Percentiles rank a stretch among this genome's conserved stretches.
Conservation (phyloP, 2,888 invertebrate genomes). For the Allacma fusca region DNA sequence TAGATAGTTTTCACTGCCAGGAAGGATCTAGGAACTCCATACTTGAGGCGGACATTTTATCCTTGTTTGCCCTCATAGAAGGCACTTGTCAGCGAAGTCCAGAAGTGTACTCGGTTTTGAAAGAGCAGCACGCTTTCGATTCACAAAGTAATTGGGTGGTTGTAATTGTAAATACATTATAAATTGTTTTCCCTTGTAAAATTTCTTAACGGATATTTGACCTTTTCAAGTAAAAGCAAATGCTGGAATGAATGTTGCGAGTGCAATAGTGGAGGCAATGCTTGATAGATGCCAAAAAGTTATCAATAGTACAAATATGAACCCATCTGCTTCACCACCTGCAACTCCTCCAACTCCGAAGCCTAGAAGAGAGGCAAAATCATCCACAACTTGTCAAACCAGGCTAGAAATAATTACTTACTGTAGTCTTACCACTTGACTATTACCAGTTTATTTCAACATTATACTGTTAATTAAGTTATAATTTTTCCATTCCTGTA, state of each 20-base stretch:
- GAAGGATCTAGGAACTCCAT: slow-evolving; percentile 36
- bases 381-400: no score
- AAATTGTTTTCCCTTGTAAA: no score
- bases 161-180: not conserved
- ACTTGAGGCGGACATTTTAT: slow-evolving; percentile 51
- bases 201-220: no score
- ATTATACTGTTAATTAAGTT: no score
- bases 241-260: not conserved
- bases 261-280: slow-evolving; percentile 20
- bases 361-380: not conserved
- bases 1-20: not conserved
- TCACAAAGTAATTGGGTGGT: slow-evolving; percentile 21
- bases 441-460: no score
- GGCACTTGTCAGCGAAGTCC: slow-evolving; percentile 52
- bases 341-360: not conserved
- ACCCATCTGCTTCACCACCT: not conserved
- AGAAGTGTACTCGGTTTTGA: slow-evolving; percentile 46
- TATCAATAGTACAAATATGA: not conserved
- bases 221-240: slow-evolving; percentile 17
- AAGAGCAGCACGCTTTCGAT: slow-evolving; percentile 47
- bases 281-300: slow-evolving; percentile 20
- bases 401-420: not conserved
- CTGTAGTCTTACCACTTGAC: not conserved
- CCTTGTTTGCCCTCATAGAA: slow-evolving; percentile 53
- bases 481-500: no score